phyloP scores from a whole-genome alignment of 2,888 invertebrate species.

The Ophioninae sp. region DNA sequence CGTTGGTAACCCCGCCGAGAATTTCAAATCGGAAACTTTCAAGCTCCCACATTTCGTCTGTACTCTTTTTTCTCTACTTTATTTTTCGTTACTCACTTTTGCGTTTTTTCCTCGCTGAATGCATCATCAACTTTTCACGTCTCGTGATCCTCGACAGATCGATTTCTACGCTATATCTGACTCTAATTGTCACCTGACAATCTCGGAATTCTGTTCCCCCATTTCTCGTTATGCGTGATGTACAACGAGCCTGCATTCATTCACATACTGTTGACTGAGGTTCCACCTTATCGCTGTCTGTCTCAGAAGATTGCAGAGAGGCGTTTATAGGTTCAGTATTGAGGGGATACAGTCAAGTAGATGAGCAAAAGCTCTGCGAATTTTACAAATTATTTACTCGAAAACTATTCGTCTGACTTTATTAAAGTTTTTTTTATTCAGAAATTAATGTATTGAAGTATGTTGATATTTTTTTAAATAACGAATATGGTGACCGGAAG shows the following conservation, averaged over 20 bases:
- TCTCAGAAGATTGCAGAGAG: no score
- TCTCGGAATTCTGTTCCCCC: conserved; percentile 48
- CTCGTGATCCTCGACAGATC: conserved; percentile 7
- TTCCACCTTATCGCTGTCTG: no score
- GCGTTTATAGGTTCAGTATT: no score
- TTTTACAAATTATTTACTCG: no score
- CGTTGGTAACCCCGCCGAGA: conserved; percentile 62
- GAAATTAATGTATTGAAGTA: no score
- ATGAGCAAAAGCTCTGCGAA: no score
- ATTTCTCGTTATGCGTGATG: conserved; percentile 11
- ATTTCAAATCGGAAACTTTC: conserved; percentile 68
- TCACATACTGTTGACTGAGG: no score
- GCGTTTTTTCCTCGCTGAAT: conserved; percentile 8
- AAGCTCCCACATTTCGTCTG: conserved; percentile 30
- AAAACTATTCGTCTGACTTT: no score
- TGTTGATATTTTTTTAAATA: no score
- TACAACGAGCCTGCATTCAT: conserved; percentile 24
- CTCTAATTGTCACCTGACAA: conserved; percentile 54
- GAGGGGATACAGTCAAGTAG: no score
- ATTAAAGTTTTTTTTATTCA: no score
- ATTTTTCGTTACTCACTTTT: background rate
- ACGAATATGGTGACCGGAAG: no score
- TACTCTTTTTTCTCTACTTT: conserved; percentile 10
- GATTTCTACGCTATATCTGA: conserved; percentile 3
- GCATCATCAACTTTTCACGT: conserved; percentile 25